phyloP scores from a whole-genome alignment of 2,797 vertebrate species.

The Rhinella marina region DNA sequence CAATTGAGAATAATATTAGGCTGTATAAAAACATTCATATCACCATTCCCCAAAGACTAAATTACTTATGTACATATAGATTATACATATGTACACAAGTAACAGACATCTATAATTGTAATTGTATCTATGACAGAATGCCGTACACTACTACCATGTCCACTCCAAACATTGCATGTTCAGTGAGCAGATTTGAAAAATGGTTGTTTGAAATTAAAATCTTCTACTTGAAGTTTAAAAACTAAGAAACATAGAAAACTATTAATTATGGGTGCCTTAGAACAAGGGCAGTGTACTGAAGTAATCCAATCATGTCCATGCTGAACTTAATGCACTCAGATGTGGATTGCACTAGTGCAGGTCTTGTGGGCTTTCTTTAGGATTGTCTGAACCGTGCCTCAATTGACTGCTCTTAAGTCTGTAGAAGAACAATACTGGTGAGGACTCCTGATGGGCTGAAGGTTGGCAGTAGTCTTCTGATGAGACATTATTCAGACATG shows the following conservation, averaged over 20 bases:
- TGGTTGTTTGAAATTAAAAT: neutral
- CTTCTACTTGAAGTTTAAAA: neutral
- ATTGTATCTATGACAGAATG: neutral
- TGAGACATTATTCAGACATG: slow-evolving; percentile 67
- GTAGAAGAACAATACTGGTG: slow-evolving; percentile 38
- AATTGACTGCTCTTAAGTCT: slow-evolving; percentile 75
- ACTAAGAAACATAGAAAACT: neutral
- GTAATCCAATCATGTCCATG: slow-evolving; percentile 73
- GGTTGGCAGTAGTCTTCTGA: slow-evolving; percentile 12
- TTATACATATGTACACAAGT: neutral
- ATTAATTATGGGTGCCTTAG: neutral
- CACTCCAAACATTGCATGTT: neutral
- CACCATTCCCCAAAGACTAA: neutral
- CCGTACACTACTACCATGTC: neutral
- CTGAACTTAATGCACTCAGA: slow-evolving; percentile 77
- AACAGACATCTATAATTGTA: neutral
- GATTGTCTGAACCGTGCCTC: slow-evolving; percentile 77
- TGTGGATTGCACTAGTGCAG: slow-evolving; percentile 80
- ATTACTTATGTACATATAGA: neutral
- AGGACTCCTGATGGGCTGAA: slow-evolving; percentile 2
- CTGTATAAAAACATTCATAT: neutral
- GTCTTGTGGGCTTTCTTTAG: slow-evolving; percentile 76
- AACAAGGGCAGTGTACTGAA: neutral
- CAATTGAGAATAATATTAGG: neutral
- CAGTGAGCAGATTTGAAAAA: neutral